Percentiles rank a stretch among this genome's conserved stretches.
Conservation (phyloP, 2,797 vertebrate genomes). For the Phylloscopus collybita region DNA sequence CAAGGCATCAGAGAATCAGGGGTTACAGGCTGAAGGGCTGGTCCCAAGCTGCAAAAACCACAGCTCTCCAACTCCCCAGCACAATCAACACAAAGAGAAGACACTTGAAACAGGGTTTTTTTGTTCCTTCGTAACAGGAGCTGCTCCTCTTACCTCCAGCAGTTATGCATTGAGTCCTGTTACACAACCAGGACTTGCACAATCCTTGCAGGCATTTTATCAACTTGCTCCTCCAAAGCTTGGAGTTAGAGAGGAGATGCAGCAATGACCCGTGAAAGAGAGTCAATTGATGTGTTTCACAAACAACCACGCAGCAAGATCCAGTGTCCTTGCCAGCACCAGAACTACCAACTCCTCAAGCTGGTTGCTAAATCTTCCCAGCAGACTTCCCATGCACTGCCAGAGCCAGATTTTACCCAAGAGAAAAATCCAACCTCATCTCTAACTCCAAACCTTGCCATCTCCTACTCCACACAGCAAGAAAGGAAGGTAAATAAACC, state of each 20-base stretch:
- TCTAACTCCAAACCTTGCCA: neutral
- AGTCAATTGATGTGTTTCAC: neutral
- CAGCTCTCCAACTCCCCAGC: neutral
- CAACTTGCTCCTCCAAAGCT: neutral
- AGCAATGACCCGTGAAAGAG: neutral
- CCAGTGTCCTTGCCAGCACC: neutral
- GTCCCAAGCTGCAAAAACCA: neutral
- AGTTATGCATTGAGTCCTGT: neutral
- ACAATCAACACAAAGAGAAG: neutral
- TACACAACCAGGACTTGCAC: slow-evolving; percentile 57
- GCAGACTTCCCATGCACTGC: neutral
- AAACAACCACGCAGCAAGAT: neutral
- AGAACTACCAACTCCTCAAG: neutral
- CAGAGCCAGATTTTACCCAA: neutral
- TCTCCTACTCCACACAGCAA: neutral
- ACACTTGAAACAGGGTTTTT: neutral
- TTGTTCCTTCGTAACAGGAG: neutral
- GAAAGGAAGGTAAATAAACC: neutral
- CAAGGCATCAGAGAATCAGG: neutral
- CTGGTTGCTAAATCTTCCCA: neutral
- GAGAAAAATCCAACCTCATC: neutral
- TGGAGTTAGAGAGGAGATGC: neutral
- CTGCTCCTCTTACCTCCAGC: neutral
- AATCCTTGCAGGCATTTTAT: slow-evolving; percentile 11
- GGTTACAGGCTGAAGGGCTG: neutral